Evolutionary conservation across 2,888 invertebrate species (phyloP), one percentile per base, ranked within the genome.

Genomic region (Tetragonula carbonaria): DNA sequence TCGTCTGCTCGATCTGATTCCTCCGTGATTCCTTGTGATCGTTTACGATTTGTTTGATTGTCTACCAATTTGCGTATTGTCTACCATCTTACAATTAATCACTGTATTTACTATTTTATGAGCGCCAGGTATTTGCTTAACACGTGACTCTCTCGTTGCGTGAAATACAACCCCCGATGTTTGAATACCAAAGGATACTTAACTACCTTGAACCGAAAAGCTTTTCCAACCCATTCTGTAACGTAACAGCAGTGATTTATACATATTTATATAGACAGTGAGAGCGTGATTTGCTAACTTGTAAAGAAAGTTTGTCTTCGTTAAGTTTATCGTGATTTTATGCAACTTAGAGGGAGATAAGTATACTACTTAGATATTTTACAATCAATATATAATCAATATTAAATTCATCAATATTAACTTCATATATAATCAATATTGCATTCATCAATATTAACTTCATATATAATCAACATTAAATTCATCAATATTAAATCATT

Each of bases 71-170:
- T 23, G 86, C 82, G 86, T 86, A 88, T 91, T 90, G 92, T 91
- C n/a, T 5, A 8, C 78, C 77, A 67, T 80, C 82, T 87, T 0
- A 45, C 45, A 45, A 45, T 45, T 87, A 90, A 88, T 92, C 93
- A 93, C 93, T 91, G 92, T 89, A 84, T 93, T 93, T 93, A 93
- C 93, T 93, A 91, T 87, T 92, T 93, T 93, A 93, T 80, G 90
- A 79, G 45, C 11, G 8, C 87, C 62, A 75, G 78, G 80, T 72
- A 82, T 84, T 45, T 1, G 78, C 73, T 84, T 74, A 67, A 72
- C 77, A 80, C 78, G 80, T 80, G 83, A 86, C 80, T 65, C 75
- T 67, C 75, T 67, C 74, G 65, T 74, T 62, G 57, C 38, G 33
- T 70, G 77, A 86, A 78, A 83, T 74, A 77, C 23, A 18, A 21